A percentile compares a stretch with the other conserved stretches of the same genome.
These are phyloP conservation scores for Merluccius polli DNA, from an alignment of 2,797 vertebrate genomes.

Conservation along the genomic window DNA sequence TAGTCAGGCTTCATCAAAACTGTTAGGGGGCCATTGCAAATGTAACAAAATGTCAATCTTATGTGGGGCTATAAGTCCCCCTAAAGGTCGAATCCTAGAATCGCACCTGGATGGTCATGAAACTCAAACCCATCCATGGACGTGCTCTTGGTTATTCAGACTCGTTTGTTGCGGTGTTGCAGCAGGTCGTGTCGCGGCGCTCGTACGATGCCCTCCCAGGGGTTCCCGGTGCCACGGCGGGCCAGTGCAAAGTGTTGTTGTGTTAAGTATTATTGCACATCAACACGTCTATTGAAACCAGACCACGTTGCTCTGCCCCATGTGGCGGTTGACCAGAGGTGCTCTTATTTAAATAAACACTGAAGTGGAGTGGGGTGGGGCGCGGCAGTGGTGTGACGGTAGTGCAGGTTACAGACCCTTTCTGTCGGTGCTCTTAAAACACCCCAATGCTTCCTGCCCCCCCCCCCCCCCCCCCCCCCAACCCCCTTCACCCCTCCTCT, in stretches of 20 bases:
- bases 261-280: background rate
- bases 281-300: background rate
- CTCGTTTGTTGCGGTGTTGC: background rate
- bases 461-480: constrained; percentile 16
- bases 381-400: constrained; percentile 16
- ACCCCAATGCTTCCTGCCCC: constrained; percentile 41
- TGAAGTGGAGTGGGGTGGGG: background rate
- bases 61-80: background rate
- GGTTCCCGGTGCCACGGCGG: background rate
- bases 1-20: too few relatives aligned
- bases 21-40: too few relatives aligned
- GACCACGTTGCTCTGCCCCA: constrained; percentile 14
- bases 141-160: background rate
- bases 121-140: background rate
- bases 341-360: constrained; percentile 42
- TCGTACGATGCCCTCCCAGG: background rate
- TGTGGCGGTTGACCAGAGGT: constrained; percentile 9
- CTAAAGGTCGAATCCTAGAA: background rate
- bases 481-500: too few relatives aligned
- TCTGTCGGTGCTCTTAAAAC: constrained; percentile 25
- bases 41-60: too few relatives aligned
- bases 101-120: background rate
- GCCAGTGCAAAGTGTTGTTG: background rate
- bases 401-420: constrained; percentile 35
- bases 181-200: background rate